phyloP scores from a whole-genome alignment of 2,113 vertebrate genomes.

The Prolemur simus region DNA sequence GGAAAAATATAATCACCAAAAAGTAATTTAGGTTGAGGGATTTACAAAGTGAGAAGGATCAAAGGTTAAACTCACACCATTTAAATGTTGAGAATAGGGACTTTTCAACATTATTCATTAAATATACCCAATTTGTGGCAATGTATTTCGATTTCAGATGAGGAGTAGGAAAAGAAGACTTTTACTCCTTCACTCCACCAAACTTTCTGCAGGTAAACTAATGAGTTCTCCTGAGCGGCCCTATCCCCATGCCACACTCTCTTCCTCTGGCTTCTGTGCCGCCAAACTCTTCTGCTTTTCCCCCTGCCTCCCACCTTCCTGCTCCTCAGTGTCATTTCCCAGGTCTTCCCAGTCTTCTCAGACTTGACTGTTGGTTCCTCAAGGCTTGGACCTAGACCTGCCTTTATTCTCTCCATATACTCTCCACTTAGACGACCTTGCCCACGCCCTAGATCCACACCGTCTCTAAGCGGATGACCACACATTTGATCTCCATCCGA shows the following conservation, averaged over 20 bases:
- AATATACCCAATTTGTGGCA: neutral
- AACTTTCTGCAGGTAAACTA: neutral
- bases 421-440: neutral
- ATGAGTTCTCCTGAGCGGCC: rapidly evolving
- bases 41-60: slow-evolving; percentile 37
- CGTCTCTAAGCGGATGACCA: neutral
- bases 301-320: neutral
- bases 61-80: slow-evolving; percentile 55
- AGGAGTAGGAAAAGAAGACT: neutral
- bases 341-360: neutral
- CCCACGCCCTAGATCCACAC: rapidly evolving
- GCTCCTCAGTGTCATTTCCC: neutral
- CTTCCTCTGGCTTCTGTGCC: neutral
- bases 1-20: neutral
- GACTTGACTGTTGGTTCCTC: neutral
- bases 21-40: slow-evolving; percentile 27
- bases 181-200: neutral
- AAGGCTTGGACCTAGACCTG: no score
- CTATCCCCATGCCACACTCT: rapidly evolving
- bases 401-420: neutral
- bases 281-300: neutral
- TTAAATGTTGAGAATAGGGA: slow-evolving; percentile 15
- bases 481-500: neutral
- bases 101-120: slow-evolving; percentile 40
- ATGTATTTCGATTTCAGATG: neutral